Evolutionary conservation across 2,888 invertebrate genomes (phyloP).

Genomic region (Drosophila borborema): DNA sequence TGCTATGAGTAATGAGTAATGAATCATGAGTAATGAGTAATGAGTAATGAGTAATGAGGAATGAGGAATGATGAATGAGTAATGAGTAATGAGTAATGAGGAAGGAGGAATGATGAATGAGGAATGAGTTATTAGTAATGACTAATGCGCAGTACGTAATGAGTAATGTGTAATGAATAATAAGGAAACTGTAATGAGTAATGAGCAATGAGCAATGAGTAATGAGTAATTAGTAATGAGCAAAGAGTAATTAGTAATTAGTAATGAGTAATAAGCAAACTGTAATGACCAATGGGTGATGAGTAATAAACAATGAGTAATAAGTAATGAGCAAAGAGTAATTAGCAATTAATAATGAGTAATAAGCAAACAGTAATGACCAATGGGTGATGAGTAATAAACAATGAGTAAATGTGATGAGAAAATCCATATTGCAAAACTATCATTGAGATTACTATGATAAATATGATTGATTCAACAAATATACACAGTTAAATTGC

Average conservation of each 20-base stretch:
- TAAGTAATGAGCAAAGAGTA: too few relatives aligned
- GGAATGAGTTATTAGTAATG: background rate
- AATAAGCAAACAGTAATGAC: too few relatives aligned
- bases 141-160: background rate
- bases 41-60: background rate
- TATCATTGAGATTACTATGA: too few relatives aligned
- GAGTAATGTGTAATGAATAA: background rate
- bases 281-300: background rate
- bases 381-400: too few relatives aligned
- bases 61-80: background rate
- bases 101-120: background rate
- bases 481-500: background rate
- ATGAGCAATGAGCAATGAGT: background rate
- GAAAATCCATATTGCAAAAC: too few relatives aligned
- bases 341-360: too few relatives aligned
- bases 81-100: background rate
- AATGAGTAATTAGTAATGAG: background rate
- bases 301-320: background rate
- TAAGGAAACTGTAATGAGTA: background rate
- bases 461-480: background rate
- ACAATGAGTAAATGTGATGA: too few relatives aligned
- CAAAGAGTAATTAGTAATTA: background rate
- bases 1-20: background rate
- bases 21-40: background rate
- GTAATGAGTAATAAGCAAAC: background rate